A percentile compares a stretch with the other conserved stretches of the same genome.
Conservation (phyloP, 53 echinoderm and acorn worm species). For the Echinometra lucunter region DNA sequence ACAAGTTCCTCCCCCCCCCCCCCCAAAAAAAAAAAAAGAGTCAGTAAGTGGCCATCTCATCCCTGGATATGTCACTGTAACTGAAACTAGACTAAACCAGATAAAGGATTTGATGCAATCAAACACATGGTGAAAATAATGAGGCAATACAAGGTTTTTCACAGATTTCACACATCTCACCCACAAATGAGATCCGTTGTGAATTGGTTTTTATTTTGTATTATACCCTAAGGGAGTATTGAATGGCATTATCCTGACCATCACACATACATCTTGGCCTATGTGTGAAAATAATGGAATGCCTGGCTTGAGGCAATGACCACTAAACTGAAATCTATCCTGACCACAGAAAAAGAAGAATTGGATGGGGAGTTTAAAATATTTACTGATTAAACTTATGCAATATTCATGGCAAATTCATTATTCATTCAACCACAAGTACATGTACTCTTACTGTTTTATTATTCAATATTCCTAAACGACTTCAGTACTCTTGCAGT, state of each 20-base stretch:
- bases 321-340: conserved; percentile 14
- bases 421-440: background rate
- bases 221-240: background rate
- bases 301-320: background rate
- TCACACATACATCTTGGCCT: background rate
- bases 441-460: background rate
- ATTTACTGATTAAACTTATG: background rate
- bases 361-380: background rate
- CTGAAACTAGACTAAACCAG: background rate
- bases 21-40: no score
- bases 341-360: background rate
- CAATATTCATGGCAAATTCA: background rate
- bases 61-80: background rate
- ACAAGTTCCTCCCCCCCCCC: no score
- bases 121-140: background rate
- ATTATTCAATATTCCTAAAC: background rate
- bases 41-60: no score
- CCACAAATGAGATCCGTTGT: background rate
- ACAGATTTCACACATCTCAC: background rate
- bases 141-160: background rate
- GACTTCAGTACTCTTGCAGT: no score
- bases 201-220: background rate
- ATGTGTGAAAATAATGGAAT: conserved; percentile 20
- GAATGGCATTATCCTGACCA: background rate
- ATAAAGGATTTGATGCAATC: background rate